A percentile compares a stretch with the other conserved stretches of the same genome.
phyloP scores from a whole-genome alignment of 2,888 invertebrate genomes.

The Drosophila neotestacea region DNA sequence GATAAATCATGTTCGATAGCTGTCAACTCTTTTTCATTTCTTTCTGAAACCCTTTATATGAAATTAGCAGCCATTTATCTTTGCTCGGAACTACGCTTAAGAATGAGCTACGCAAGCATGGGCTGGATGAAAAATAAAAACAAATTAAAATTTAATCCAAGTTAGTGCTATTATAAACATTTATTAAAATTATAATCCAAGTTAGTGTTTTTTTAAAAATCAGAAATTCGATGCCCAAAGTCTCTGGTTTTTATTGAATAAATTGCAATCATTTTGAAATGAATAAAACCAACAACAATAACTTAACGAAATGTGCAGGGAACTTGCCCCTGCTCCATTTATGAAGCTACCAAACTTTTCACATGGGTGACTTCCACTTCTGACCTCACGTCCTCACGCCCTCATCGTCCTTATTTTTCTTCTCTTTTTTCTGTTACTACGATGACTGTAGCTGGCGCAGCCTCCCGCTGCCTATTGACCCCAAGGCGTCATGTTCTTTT shows the following conservation, averaged over 20 bases:
- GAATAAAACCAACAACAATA: slow-evolving; percentile 3
- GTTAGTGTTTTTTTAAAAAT: no score
- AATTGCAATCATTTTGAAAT: slow-evolving; percentile 11
- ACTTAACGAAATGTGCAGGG: slow-evolving; percentile 21
- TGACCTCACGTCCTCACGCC: slow-evolving; percentile 68
- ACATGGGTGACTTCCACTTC: slow-evolving; percentile 61
- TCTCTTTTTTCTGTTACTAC: slow-evolving; percentile 19
- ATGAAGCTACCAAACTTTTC: slow-evolving; percentile 53
- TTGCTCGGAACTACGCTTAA: no score
- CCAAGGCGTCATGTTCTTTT: slow-evolving; percentile 60
- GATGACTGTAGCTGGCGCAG: not conserved
- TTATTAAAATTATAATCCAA: no score
- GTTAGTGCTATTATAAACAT: no score
- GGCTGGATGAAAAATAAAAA: no score
- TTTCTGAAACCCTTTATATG: no score
- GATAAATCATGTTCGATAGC: no score
- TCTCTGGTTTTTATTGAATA: slow-evolving; percentile 29
- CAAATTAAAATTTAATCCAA: no score
- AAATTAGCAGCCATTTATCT: no score
- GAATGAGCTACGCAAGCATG: no score
- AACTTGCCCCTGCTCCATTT: slow-evolving; percentile 47
- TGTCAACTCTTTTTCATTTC: no score
- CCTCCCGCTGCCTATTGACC: slow-evolving; percentile 49
- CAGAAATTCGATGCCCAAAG: not conserved
- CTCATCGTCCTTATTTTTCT: slow-evolving; percentile 41